Percentiles rank a stretch among this genome's conserved stretches.
These are phyloP conservation scores for Cephalotes varians DNA, from an alignment of 2,888 invertebrate genomes.

Conservation along the genomic window DNA sequence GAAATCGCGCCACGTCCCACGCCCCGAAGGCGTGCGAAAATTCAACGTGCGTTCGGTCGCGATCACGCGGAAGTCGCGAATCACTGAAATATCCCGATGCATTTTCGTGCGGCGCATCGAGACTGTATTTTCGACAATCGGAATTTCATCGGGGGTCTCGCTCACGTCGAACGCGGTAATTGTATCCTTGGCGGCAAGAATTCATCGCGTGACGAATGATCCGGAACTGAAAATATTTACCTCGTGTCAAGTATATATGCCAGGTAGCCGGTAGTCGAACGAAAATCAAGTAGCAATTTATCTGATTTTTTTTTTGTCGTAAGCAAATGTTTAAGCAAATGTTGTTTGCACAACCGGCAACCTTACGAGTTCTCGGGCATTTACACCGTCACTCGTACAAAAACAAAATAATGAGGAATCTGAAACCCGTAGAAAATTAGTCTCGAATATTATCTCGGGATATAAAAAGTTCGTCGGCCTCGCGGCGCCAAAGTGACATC, in stretches of 20 bases:
- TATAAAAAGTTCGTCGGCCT: conserved; percentile 25
- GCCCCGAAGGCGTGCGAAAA: conserved; percentile 41
- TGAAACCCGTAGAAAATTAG: conserved; percentile 37
- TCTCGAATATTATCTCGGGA: neutral
- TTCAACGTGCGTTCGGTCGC: conserved; percentile 16
- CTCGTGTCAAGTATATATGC: neutral
- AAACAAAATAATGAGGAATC: conserved; percentile 45
- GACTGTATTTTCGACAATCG: conserved; percentile 26
- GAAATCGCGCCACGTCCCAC: conserved; percentile 21
- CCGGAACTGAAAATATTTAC: conserved; percentile 39
- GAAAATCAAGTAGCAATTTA: conserved; percentile 40
- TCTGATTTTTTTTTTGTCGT: neutral
- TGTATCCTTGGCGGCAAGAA: conserved; percentile 18
- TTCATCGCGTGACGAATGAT: conserved; percentile 48
- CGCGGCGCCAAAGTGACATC: conserved; percentile 21
- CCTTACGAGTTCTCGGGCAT: neutral
- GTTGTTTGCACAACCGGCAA: conserved; percentile 40
- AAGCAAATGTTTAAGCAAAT: conserved; percentile 43
- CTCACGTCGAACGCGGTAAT: conserved; percentile 24
- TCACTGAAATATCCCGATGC: neutral
- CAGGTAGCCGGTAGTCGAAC: neutral
- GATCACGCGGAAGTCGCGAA: conserved; percentile 7
- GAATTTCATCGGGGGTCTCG: conserved; percentile 13
- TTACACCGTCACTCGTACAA: conserved; percentile 30
- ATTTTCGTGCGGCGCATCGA: conserved; percentile 32